A percentile compares a stretch with the other conserved stretches of the same genome.
Conservation (phyloP, 1,140 invertebrate species). For the Centruroides sculpturatus region DNA sequence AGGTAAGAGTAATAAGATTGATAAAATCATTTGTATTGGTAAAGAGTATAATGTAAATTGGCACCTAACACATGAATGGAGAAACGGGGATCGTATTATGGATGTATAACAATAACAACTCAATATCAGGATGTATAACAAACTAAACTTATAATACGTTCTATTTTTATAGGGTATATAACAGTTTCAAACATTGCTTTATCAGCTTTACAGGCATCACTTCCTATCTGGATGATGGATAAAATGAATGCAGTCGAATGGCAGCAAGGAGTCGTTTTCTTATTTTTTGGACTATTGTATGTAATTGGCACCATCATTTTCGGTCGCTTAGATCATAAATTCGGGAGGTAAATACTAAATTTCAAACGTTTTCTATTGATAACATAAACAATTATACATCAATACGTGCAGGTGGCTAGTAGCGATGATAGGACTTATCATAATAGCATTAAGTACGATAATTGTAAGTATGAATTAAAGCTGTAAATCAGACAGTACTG, state of each 20-base stretch:
- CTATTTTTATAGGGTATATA: slow-evolving; percentile 57
- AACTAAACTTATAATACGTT: too few relatives aligned
- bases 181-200: slow-evolving; percentile 98
- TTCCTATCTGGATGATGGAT: slow-evolving; percentile 98
- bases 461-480: slow-evolving; percentile 29
- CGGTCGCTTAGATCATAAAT: slow-evolving; percentile 88
- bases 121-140: too few relatives aligned
- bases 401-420: slow-evolving; percentile 67
- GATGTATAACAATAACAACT: too few relatives aligned
- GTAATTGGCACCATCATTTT: slow-evolving; percentile 97
- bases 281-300: slow-evolving; percentile 93
- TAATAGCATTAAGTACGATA: slow-evolving; percentile 88
- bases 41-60: too few relatives aligned
- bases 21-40: too few relatives aligned
- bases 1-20: slow-evolving; percentile 26
- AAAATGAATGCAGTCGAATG: slow-evolving; percentile 83
- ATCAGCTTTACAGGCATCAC: slow-evolving; percentile 90
- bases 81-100: too few relatives aligned
- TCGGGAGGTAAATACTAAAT: slow-evolving; percentile 52
- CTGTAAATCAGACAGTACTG: too few relatives aligned
- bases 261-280: slow-evolving; percentile 82
- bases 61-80: too few relatives aligned
- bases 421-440: slow-evolving; percentile 81
- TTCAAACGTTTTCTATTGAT: not conserved
- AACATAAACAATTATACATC: not conserved